These are phyloP conservation scores for Willisornis vidua DNA, from an alignment of 2,113 vertebrate species.

Conservation along the genomic window DNA sequence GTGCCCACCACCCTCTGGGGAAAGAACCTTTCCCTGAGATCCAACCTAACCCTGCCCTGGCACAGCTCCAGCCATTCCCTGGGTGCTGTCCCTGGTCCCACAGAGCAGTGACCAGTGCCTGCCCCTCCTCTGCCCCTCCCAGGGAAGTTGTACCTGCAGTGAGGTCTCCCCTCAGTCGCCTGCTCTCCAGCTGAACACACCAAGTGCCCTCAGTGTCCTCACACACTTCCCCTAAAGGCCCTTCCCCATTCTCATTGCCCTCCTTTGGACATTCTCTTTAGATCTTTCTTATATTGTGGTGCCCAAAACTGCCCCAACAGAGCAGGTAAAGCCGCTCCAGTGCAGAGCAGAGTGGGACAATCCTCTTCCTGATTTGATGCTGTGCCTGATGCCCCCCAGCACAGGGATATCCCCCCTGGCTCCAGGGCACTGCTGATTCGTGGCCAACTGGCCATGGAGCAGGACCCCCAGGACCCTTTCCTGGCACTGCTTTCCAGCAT, in stretches of 20 bases:
- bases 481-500: not conserved
- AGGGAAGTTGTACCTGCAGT: fast-evolving
- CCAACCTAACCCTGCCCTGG: not conserved
- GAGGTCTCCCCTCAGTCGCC: not conserved
- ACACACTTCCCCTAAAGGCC: not conserved
- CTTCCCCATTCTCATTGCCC: not conserved
- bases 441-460: not conserved
- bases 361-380: not conserved
- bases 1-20: not conserved
- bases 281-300: too few species aligned
- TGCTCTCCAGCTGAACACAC: not conserved
- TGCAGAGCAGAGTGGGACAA: not conserved
- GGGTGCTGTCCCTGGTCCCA: not conserved
- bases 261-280: not conserved
- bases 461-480: not conserved
- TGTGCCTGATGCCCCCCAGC: not conserved
- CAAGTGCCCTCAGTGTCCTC: not conserved
- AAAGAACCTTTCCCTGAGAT: not conserved
- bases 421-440: not conserved
- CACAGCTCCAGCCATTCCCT: not conserved
- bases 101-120: not conserved
- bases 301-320: not conserved
- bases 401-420: not conserved
- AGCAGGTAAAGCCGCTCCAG: not conserved
- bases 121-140: not conserved